Conservation (phyloP, 92 coral and sea anemone genomes). For the Palythoa caribaeorum region DNA sequence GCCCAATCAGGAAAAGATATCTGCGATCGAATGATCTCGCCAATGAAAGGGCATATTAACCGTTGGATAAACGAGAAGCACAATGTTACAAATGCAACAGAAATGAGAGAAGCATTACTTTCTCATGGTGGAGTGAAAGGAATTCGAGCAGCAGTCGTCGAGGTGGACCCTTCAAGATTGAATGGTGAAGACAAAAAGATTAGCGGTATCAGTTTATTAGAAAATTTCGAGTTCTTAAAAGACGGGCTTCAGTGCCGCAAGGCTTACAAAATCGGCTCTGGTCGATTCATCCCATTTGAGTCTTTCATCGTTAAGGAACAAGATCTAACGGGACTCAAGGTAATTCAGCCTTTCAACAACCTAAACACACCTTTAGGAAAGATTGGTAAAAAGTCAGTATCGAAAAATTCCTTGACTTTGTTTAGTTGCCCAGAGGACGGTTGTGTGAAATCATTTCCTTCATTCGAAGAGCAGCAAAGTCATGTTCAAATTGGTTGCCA, state of each 20-base stretch:
- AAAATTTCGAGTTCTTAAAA: conserved; percentile 1
- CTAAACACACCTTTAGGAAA: conserved; percentile 18
- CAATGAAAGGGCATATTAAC: conserved; percentile 38
- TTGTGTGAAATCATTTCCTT: conserved; percentile 37
- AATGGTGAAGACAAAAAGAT: conserved; percentile 32
- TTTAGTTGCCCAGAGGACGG: conserved; percentile 41
- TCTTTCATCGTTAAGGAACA: conserved; percentile 29
- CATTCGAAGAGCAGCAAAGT: conserved; percentile 35
- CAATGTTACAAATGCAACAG: conserved; percentile 51
- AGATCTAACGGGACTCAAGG: conserved; percentile 20
- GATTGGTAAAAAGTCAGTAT: conserved; percentile 9
- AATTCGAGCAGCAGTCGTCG: conserved; percentile 52
- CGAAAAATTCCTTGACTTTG: conserved; percentile 14
- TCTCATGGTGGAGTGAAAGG: conserved; percentile 56
- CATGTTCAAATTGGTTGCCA: conserved; percentile 47
- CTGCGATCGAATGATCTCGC: conserved; percentile 45
- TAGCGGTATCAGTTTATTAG: conserved; percentile 11
- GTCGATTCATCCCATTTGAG: conserved; percentile 18
- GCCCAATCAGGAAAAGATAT: conserved; percentile 52
- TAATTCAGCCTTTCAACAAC: conserved; percentile 7
- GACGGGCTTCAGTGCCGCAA: conserved; percentile 21
- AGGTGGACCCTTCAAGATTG: conserved; percentile 32
- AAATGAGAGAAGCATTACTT: conserved; percentile 45
- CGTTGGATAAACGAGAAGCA: conserved; percentile 44
- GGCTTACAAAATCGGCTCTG: conserved; percentile 13